A percentile compares a stretch with the other conserved stretches of the same genome.
Evolutionary conservation across 2,113 vertebrate species (phyloP).

Genomic region (Pseudopodoces humilis): DNA sequence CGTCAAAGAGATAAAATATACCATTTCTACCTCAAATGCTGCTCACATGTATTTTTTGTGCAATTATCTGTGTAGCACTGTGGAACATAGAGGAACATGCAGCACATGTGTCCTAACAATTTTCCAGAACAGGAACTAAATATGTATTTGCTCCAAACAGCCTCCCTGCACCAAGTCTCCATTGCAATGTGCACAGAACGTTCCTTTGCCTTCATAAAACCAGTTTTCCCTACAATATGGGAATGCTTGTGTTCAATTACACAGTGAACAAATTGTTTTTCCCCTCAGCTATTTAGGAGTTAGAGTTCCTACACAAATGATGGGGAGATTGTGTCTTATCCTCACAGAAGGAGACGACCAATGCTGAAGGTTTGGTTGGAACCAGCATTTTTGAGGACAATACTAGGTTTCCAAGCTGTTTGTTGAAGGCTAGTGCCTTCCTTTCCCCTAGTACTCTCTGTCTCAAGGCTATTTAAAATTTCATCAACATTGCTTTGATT

Average conservation of each 20-base stretch:
- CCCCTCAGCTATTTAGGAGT: background rate
- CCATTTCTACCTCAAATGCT: conserved; percentile 30
- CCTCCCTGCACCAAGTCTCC: background rate
- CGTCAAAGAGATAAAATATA: conserved; percentile 51
- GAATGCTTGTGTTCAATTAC: background rate
- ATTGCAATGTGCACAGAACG: background rate
- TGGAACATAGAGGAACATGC: background rate
- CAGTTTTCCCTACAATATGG: background rate
- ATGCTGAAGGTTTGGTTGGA: background rate
- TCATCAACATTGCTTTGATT: background rate
- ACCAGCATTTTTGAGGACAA: conserved; percentile 1
- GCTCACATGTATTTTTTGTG: background rate
- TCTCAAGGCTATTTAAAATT: background rate
- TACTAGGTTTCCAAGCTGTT: background rate
- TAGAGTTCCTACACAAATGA: background rate
- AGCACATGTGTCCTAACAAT: conserved; percentile 1
- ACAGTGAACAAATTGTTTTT: background rate
- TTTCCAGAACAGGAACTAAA: background rate
- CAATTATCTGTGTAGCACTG: background rate
- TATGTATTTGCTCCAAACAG: background rate
- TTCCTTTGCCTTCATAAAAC: background rate
- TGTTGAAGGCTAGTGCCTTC: background rate
- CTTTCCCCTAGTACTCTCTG: background rate
- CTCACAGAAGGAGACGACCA: background rate
- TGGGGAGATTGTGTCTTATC: background rate